Evolutionary conservation across 2,888 invertebrate genomes (phyloP).

Genomic region (Conchocele bisecta): DNA sequence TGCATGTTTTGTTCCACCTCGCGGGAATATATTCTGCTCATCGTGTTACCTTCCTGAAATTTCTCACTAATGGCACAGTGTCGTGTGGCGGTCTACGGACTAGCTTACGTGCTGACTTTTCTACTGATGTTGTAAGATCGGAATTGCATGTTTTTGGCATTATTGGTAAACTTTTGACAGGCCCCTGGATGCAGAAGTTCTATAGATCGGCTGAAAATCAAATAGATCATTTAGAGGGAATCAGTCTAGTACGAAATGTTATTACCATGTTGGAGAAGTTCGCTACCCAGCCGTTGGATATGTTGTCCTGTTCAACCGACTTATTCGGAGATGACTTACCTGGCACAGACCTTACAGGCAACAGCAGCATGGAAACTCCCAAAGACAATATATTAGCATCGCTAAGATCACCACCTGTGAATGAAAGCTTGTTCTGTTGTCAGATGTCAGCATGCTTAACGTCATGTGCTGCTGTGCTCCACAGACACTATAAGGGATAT

Average conservation of each 20-base stretch:
- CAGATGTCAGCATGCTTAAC: no score
- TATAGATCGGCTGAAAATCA: constrained; percentile 29
- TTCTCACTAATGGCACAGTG: constrained; percentile 19
- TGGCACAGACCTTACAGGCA: not conserved
- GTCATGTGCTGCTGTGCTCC: no score
- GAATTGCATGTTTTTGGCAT: constrained; percentile 44
- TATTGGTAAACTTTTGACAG: constrained; percentile 3
- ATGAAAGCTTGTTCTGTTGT: no score
- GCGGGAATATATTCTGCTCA: constrained; percentile 16
- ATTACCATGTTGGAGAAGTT: not conserved
- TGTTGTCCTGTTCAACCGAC: not conserved
- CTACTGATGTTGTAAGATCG: constrained; percentile 1
- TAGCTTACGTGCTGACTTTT: constrained; percentile 26
- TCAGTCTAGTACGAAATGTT: not conserved
- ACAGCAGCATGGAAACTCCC: not conserved
- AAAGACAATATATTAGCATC: not conserved
- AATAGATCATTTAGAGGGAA: no score
- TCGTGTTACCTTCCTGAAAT: constrained; percentile 11
- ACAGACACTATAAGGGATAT: no score
- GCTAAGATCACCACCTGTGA: no score
- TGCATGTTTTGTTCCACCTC: constrained; percentile 51
- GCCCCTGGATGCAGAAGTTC: constrained; percentile 21
- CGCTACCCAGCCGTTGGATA: not conserved
- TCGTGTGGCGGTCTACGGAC: constrained; percentile 35
- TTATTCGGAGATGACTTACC: not conserved